Evolutionary conservation across 2,113 vertebrate genomes (phyloP).

Genomic region (Aplodontia rufa): DNA sequence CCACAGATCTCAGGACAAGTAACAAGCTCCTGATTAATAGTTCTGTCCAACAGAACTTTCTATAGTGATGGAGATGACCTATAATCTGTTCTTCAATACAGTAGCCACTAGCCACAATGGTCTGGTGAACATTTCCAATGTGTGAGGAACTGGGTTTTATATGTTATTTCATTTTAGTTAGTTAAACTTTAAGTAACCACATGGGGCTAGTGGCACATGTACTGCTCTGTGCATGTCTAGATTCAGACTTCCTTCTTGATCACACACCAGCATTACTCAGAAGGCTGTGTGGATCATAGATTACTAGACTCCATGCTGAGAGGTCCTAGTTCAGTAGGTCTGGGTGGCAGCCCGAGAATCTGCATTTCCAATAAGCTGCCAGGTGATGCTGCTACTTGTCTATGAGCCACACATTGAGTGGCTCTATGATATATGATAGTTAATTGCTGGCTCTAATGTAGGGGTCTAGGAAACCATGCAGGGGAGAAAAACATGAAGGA

Average conservation of each 20-base stretch:
- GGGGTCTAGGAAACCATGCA: not conserved
- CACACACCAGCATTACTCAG: rapidly evolving
- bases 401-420: rapidly evolving
- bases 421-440: rapidly evolving
- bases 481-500: not conserved
- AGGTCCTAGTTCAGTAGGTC: not conserved
- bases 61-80: not conserved
- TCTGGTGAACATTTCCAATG: not conserved
- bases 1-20: not conserved
- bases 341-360: rapidly evolving
- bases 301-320: not conserved
- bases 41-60: rapidly evolving
- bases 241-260: rapidly evolving
- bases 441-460: not conserved
- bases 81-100: rapidly evolving
- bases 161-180: not conserved
- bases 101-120: not conserved
- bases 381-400: not conserved
- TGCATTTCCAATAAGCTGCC: not conserved
- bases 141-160: not conserved
- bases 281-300: not conserved
- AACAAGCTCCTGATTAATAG: too few species aligned
- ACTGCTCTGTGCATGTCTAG: rapidly evolving
- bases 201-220: not conserved
- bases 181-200: too few species aligned